Evolutionary conservation across 2,797 vertebrate species (phyloP).

Genomic region (Gadopsis marmoratus): DNA sequence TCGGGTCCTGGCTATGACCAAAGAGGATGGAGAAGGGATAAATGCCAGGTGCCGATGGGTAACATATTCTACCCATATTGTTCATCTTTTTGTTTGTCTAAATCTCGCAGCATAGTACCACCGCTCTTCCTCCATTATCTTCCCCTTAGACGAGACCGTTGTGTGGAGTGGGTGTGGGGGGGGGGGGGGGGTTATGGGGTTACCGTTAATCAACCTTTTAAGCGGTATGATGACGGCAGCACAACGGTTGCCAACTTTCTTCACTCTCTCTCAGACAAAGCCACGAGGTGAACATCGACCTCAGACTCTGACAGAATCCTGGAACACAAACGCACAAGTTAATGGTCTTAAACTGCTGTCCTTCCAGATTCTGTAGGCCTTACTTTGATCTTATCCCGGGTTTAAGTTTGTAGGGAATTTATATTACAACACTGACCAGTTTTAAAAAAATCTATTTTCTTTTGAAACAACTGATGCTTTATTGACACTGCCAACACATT

Average conservation of each 20-base stretch:
- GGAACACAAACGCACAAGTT: conserved; percentile 65
- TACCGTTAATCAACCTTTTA: conserved; percentile 25
- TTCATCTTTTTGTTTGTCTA: conserved; percentile 30
- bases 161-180: conserved; percentile 1
- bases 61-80: conserved; percentile 4
- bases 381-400: conserved; percentile 39
- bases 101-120: not conserved
- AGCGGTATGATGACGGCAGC: not conserved
- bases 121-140: conserved; percentile 12
- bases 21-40: conserved; percentile 3
- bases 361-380: not conserved
- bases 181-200: conserved; percentile 12
- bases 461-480: conserved; percentile 1
- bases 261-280: conserved; percentile 94
- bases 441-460: conserved; percentile 10
- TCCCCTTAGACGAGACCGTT: conserved; percentile 25
- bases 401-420: conserved; percentile 43
- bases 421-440: conserved; percentile 14
- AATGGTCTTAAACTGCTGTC: not conserved
- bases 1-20: conserved; percentile 30
- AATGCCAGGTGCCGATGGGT: not conserved
- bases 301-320: conserved; percentile 96
- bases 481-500: conserved; percentile 19
- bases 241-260: conserved; percentile 69
- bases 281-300: conserved; percentile 91